These are phyloP conservation scores for Astropecten irregularis DNA, from an alignment of 53 echinoderm and acorn worm genomes.

Conservation along the genomic window DNA sequence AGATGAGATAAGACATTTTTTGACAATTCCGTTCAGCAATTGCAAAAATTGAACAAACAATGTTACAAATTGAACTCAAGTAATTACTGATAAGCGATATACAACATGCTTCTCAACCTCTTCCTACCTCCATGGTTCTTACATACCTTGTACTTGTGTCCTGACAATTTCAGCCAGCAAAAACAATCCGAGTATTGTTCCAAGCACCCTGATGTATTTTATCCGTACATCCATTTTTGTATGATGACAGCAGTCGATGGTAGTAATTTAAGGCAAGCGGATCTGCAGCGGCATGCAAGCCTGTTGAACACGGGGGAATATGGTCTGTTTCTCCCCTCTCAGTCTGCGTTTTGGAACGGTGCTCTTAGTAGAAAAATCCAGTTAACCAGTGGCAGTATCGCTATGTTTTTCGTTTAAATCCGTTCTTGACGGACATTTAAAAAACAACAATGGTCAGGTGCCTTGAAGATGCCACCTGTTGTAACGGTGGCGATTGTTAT, in stretches of 20 bases:
- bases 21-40: neutral
- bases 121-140: neutral
- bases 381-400: neutral
- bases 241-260: neutral
- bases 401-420: neutral
- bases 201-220: neutral
- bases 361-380: neutral
- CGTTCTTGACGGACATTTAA: neutral
- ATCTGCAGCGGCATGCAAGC: neutral
- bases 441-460: constrained; percentile 10
- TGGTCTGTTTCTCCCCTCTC: neutral
- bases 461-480: neutral
- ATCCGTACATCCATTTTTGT: neutral
- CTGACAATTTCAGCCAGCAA: neutral
- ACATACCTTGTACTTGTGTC: neutral
- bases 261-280: neutral
- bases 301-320: neutral
- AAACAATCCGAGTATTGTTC: neutral
- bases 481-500: too few species aligned
- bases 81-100: neutral
- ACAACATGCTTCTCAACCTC: neutral
- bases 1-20: neutral
- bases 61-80: neutral
- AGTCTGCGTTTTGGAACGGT: neutral
- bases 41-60: too few species aligned